Evolutionary conservation across 2,797 vertebrate species (phyloP).

Genomic region (Botia kubotai): DNA sequence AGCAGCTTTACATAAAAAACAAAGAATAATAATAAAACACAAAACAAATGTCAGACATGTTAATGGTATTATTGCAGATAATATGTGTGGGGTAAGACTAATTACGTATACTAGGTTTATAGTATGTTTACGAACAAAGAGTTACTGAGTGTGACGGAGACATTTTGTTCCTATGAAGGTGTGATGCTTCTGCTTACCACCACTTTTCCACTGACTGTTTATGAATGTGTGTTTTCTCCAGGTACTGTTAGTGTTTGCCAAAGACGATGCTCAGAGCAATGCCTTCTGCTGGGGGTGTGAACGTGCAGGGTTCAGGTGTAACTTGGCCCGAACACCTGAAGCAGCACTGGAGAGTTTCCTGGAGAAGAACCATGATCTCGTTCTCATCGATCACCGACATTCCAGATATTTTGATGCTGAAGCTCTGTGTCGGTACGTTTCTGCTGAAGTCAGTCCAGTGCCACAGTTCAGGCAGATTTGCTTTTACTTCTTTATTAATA

Average conservation of each 20-base stretch:
- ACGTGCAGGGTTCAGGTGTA: constrained; percentile 90
- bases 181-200: neutral
- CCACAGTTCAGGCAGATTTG: neutral
- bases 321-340: constrained; percentile 86
- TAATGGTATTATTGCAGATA: too few relatives aligned
- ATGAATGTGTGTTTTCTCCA: constrained; percentile 67
- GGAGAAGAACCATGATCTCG: constrained; percentile 94
- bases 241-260: constrained; percentile 99
- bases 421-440: constrained; percentile 91
- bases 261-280: constrained; percentile 95
- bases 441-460: too few relatives aligned
- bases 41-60: too few relatives aligned
- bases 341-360: constrained; percentile 89
- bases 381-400: constrained; percentile 96
- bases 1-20: too few relatives aligned
- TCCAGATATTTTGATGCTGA: constrained; percentile 93
- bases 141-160: constrained; percentile 3
- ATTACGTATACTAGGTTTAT: too few relatives aligned
- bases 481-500: neutral
- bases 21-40: too few relatives aligned
- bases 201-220: neutral
- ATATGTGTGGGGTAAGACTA: too few relatives aligned
- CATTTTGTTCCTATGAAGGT: neutral
- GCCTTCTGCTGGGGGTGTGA: constrained; percentile 96
- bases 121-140: too few relatives aligned